Evolutionary conservation across 2,888 invertebrate species (phyloP).

Genomic region (Cyclophora albipunctata): DNA sequence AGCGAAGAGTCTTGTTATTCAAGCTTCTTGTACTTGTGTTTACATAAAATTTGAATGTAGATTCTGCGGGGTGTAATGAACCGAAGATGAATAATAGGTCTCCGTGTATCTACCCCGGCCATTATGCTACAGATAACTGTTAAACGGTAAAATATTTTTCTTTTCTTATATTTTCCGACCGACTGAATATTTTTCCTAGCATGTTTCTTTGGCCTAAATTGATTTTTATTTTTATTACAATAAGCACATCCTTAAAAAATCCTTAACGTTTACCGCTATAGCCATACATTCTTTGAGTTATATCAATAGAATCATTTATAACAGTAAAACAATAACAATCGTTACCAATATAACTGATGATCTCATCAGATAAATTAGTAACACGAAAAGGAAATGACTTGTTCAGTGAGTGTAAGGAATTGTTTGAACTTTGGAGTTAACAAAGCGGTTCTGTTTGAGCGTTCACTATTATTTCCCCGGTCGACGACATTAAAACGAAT

Average conservation of each 20-base stretch:
- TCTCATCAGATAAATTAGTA: neutral
- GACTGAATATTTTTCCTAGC: constrained; percentile 2
- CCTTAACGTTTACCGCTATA: no score
- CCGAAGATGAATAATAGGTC: constrained; percentile 21
- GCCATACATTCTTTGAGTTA: no score
- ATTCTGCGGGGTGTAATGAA: constrained; percentile 19
- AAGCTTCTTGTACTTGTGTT: constrained; percentile 35
- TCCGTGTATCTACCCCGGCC: constrained; percentile 14
- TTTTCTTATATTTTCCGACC: constrained; percentile 4
- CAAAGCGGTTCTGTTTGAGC: constrained; percentile 31
- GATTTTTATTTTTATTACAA: no score
- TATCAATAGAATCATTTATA: no score
- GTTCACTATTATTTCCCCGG: constrained; percentile 28
- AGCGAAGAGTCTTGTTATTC: constrained; percentile 34
- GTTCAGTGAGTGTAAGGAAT: constrained; percentile 27
- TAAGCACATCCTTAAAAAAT: no score
- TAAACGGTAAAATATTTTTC: constrained; percentile 12
- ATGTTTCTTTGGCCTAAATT: neutral
- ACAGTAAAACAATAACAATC: no score
- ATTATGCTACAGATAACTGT: constrained; percentile 17
- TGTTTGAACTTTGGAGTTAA: constrained; percentile 24
- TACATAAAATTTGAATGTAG: constrained; percentile 25
- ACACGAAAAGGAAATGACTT: constrained; percentile 19
- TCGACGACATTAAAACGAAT: constrained; percentile 20
- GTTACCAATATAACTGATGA: neutral